These are phyloP conservation scores for Sebastes matsubarae DNA, from an alignment of 2,797 vertebrate genomes.

Conservation along the genomic window DNA sequence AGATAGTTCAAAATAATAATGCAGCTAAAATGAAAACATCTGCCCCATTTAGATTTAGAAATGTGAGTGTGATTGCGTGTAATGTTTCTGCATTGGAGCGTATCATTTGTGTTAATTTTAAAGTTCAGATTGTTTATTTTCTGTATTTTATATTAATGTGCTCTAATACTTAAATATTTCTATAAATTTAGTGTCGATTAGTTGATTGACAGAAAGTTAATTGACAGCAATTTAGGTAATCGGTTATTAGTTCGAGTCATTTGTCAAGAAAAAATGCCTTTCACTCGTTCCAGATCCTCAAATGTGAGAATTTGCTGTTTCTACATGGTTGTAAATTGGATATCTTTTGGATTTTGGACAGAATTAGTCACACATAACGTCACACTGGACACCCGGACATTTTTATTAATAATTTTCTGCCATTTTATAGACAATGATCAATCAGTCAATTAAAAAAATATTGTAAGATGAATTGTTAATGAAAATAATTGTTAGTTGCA, in stretches of 20 bases:
- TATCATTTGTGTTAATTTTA: background rate
- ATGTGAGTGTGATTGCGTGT: background rate
- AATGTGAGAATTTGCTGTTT: background rate
- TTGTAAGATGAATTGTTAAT: background rate
- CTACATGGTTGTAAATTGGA: background rate
- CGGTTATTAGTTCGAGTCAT: background rate
- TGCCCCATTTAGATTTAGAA: background rate
- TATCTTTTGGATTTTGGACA: background rate
- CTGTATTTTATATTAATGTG: background rate
- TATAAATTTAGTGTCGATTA: background rate
- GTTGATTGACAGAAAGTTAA: background rate
- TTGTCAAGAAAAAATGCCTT: background rate
- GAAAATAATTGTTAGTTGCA: background rate
- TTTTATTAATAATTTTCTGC: background rate
- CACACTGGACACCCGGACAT: background rate
- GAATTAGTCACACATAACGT: background rate
- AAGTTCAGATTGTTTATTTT: background rate
- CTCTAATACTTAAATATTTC: background rate
- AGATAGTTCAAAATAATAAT: background rate
- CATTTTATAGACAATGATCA: background rate
- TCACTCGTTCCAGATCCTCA: background rate
- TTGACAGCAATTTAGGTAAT: background rate
- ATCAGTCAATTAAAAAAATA: background rate
- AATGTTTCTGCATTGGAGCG: background rate
- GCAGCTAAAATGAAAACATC: background rate